Evolutionary conservation across 2,797 vertebrate species (phyloP), one percentile per base, ranked within the genome.

Genomic region (Mionectes olivaceus): DNA sequence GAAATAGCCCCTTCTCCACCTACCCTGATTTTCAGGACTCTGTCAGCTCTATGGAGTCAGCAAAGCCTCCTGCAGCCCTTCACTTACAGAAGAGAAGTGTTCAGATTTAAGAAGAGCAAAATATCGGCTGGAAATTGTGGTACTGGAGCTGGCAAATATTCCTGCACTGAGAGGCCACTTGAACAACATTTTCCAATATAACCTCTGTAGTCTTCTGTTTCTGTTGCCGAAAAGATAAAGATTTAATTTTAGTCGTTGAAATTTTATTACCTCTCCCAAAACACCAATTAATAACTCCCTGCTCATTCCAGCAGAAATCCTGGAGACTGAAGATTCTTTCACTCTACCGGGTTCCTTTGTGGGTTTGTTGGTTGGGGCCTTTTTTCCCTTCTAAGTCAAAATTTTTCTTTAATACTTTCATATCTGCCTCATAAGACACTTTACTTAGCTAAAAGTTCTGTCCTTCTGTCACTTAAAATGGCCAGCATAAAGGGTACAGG

Each of bases 211-310:
- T 46, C 41, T 67, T 83, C 53, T 28, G 6, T 41, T 87, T 87
- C 71, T 91, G 23, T 68, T 86, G 44, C 59, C 47, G 94, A 59
- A 89, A 44, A 83, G 74, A 76, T 89, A 83, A 87, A 18, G 41
- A 70, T 77, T 84, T 89, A 35, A 83, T 94, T 95, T 81, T 68
- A 76, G n/a, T 43, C 33, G 1, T 5, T 64, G 57, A 70, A 77
- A 83, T 63, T 53, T 90, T 68, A 90, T 85, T 88, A 88, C 69
- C 13, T 75, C 57, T 90, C 73, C 57, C 86, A 78, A 81, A 91
- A 79, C 47, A 83, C 25, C 46, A 76, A 37, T 75, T 93, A 87
- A 77, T 89, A 76, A 74, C 80, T 80, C 68, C 32, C 33, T 86
- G 19, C 64, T 89, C 89, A 64, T 60, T 93, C 46, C 46, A 90